Base-by-base conservation (phyloP, 2,797 vertebrate genomes). In the Australoheros facetus region DNA sequence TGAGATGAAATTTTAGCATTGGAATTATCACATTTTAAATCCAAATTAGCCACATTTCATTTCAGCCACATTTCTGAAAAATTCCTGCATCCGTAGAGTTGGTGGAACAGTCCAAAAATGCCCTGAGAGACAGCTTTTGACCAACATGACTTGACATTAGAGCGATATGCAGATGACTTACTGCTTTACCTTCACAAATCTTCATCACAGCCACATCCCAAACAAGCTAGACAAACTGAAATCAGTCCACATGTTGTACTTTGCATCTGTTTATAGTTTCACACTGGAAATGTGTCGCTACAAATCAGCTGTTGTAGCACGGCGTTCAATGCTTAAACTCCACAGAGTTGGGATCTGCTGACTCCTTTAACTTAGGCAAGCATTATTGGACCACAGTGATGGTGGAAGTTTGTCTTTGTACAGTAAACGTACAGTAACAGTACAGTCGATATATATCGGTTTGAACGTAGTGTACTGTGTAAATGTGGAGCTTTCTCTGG, bases 351-450 rank as follows among this genome's bases (percentile, higher is more conserved):
- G 45, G 77, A 13, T 60, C 51, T 19, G 42, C 71, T 17, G 23
- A 71, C 66, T 82, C 58, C 12, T 42, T 73, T 42, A 28, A 69
- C 39, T 26, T 54, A 42, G 39, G 37, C 54, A 21, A 78, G 79
- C 74, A 3, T 73, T 32, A 66, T 86, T 83, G 86, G 79, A 77
- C 60, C 78, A 30, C 87, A 57, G 82, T 80, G 70, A 87, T 79
- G 80, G 75, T 87, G 87, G 75, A 83, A 26, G 77, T 87, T 78
- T 30, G 82, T 92, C 53, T 85, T 87, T 77, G 83, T 89, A 88
- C 89, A 87, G 88, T 93, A 75, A 82, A 79, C 60, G 75, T 90
- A 75, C 83, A 51, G 87, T 89, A 87, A 60, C 85, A 37, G 87
- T 90, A 60, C 69, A 77, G 80, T 89, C 78, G 57, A 34, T 75